Evolutionary conservation across 2,797 vertebrate genomes (phyloP), one percentile per base, ranked within the genome.

Genomic region (Halcyon badia): DNA sequence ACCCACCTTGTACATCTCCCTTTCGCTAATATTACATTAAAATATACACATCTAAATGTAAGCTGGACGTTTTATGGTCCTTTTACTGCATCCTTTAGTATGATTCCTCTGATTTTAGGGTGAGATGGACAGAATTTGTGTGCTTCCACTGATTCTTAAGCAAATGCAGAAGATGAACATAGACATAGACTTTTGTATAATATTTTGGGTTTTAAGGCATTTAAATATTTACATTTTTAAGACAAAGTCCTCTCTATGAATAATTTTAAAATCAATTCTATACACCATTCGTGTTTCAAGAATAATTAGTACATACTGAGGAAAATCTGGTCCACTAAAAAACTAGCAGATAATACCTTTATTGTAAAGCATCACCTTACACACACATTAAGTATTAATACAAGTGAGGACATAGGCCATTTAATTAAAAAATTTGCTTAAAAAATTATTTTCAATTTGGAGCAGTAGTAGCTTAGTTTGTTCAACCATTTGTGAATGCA

Each of bases 341-440:
- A 68, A 12, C 26, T 44, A 42, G 20, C 26, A 76, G 31, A 35
- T 28, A 71, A 30, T 18, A 51, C 12, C 24, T 56, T 76, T 44
- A 51, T 42, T 61, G 37, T 72, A 94, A 92, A 92, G 42, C 14
- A 68, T 46, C 12, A 57, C 33, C 13, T 81, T 58, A 84, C 35
- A 51, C 9, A 56, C 15, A 65, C 7, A 48, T 41, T 48, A 12
- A 39, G 44, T 21, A 76, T 35, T 33, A 80, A 66, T 26, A 46
- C 33, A 84, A 64, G 9, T 14, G 24, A 84, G 18, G 18, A 65
- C 18, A 49, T 10, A 78, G 8, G 9, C 2, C 42, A 66, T 24
- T 76, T 83, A 48, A 25, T 76, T 30, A 3, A 71, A 78, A 78
- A 69, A 12, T 10, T 46, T 52, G 17, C 22, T 72, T 85, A 14